A percentile compares a stretch with the other conserved stretches of the same genome.
Conservation (phyloP, 1,140 invertebrate species). For the Conus betulinus region DNA sequence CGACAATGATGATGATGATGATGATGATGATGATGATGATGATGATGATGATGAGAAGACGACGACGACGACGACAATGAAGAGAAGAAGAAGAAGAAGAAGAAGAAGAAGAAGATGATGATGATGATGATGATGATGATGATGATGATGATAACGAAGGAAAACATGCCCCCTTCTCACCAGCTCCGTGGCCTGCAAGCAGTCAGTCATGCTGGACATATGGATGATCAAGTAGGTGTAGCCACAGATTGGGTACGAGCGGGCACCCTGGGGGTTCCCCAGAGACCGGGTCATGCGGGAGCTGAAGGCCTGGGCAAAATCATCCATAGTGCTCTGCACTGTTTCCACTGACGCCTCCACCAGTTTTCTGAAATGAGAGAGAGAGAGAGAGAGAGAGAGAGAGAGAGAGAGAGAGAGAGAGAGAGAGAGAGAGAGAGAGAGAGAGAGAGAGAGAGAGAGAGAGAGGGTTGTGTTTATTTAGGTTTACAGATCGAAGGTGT, state of each 20-base stretch:
- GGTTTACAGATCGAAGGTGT: too few relatives aligned
- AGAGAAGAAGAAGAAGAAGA: background rate
- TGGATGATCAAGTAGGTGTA: constrained; percentile 63
- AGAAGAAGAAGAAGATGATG: background rate
- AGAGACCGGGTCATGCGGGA: constrained; percentile 43
- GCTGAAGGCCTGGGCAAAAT: constrained; percentile 16
- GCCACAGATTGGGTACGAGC: constrained; percentile 57
- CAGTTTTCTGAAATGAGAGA: background rate
- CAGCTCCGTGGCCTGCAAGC: constrained; percentile 56
- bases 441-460: too few relatives aligned
- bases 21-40: constrained; percentile 3
- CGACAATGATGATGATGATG: background rate
- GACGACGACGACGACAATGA: too few relatives aligned
- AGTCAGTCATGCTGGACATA: constrained; percentile 47
- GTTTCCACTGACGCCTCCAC: constrained; percentile 7
- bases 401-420: too few relatives aligned
- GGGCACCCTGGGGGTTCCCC: constrained; percentile 26
- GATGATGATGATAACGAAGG: background rate
- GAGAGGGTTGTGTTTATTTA: too few relatives aligned
- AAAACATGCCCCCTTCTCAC: background rate
- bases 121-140: background rate
- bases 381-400: too few relatives aligned
- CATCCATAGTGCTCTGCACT: constrained; percentile 57
- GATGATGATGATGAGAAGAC: background rate
- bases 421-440: too few relatives aligned